These are phyloP conservation scores for Palythoa grandis DNA, from an alignment of 92 coral and sea anemone genomes.

Conservation along the genomic window DNA sequence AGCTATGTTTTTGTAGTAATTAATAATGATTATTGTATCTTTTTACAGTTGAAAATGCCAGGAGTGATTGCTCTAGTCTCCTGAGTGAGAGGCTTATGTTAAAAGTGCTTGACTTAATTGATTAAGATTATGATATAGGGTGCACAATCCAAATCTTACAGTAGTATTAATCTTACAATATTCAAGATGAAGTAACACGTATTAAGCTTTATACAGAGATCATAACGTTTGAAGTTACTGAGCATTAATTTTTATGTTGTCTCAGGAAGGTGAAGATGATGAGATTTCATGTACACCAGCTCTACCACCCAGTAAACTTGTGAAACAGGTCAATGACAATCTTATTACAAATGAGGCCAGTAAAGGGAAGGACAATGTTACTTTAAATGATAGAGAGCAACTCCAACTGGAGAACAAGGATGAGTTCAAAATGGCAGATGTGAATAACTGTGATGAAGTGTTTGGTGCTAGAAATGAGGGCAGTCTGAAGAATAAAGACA, in stretches of 20 bases:
- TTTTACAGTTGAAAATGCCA: no score
- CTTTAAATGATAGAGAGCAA: neutral
- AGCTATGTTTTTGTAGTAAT: no score
- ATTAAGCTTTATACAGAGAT: no score
- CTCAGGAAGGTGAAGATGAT: slow-evolving; percentile 76
- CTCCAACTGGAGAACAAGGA: neutral
- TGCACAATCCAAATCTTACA: no score
- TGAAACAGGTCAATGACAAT: slow-evolving; percentile 44
- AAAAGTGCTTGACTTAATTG: no score
- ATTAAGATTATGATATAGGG: no score
- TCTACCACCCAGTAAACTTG: slow-evolving; percentile 91
- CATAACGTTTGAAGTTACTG: neutral
- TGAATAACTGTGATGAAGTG: neutral
- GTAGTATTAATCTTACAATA: no score
- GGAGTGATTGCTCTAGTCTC: no score
- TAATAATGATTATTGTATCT: no score
- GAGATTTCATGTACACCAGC: slow-evolving; percentile 95
- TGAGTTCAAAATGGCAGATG: neutral
- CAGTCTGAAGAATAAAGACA: neutral
- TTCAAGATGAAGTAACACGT: no score
- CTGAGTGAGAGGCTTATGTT: no score
- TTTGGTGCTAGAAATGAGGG: neutral
- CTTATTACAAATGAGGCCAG: neutral
- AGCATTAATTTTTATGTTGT: neutral
- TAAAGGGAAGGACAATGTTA: neutral